A percentile compares a stretch with the other conserved stretches of the same genome.
Conservation (phyloP, 2,797 vertebrate genomes). For the Knipowitschia caucasica region DNA sequence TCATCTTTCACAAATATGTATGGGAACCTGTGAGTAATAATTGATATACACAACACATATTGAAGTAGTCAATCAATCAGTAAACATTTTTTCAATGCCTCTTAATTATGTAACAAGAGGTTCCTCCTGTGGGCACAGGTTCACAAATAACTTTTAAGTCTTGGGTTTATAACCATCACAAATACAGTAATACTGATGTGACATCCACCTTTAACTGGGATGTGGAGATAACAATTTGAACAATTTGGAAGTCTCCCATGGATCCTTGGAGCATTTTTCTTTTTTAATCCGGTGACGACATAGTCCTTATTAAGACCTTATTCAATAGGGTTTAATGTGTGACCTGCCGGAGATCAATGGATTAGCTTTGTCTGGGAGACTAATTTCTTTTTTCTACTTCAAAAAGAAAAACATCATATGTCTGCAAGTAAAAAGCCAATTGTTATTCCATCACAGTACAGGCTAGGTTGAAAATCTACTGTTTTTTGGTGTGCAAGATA, state of each 20-base stretch:
- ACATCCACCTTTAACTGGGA: too few relatives aligned
- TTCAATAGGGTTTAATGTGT: constrained; percentile 4
- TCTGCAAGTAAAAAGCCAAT: not conserved
- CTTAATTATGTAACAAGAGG: too few relatives aligned
- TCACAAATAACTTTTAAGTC: too few relatives aligned
- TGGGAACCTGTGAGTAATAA: too few relatives aligned
- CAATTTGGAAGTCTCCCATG: not conserved
- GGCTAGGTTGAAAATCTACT: not conserved
- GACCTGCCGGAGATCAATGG: not conserved
- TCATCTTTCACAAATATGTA: too few relatives aligned
- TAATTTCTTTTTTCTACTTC: not conserved
- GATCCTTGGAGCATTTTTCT: not conserved
- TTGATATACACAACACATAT: too few relatives aligned
- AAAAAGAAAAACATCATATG: not conserved
- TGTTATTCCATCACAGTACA: not conserved
- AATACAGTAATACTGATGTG: too few relatives aligned
- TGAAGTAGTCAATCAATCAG: too few relatives aligned
- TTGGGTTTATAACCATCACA: too few relatives aligned
- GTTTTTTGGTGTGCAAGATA: not conserved
- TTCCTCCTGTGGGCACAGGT: too few relatives aligned
- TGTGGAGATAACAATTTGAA: not conserved
- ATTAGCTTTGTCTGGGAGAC: not conserved
- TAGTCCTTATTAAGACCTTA: too few relatives aligned
- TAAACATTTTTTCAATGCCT: too few relatives aligned
- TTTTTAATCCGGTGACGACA: not conserved